A percentile compares a stretch with the other conserved stretches of the same genome.
These are phyloP conservation scores for Ianthella basta DNA, from an alignment of 37 sponge, comb jelly and placozoan species.

Conservation along the genomic window DNA sequence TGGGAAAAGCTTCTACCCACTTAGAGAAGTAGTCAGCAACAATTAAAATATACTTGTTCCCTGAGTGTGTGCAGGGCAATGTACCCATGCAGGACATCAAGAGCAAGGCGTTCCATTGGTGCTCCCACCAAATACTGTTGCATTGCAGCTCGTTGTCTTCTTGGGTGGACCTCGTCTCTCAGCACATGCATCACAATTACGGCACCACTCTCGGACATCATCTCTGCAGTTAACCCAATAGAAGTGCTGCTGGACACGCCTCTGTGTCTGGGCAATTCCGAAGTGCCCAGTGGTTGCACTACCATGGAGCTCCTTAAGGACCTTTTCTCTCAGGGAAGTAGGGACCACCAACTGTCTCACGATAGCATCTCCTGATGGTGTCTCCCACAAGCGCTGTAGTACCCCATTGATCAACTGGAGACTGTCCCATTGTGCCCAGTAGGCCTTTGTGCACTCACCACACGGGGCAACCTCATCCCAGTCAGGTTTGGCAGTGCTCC, in stretches of 20 bases:
- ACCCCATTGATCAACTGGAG: constrained; percentile 7
- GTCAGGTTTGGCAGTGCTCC: neutral
- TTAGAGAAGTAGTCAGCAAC: constrained; percentile 28
- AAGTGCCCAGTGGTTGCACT: constrained; percentile 15
- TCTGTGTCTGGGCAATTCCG: constrained; percentile 8
- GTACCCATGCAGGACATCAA: constrained; percentile 39
- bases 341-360: constrained; percentile 27
- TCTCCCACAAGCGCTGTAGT: constrained; percentile 26
- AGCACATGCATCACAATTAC: constrained; percentile 33
- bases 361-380: neutral
- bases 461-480: neutral
- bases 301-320: constrained; percentile 1
- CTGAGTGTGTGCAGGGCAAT: constrained; percentile 2
- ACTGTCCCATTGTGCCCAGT: too few relatives aligned
- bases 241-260: neutral
- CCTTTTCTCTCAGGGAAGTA: too few relatives aligned
- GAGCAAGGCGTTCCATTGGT: constrained; percentile 46
- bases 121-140: constrained; percentile 1
- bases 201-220: constrained; percentile 25
- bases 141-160: constrained; percentile 23
- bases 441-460: constrained; percentile 14
- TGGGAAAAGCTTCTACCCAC: neutral
- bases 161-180: neutral
- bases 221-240: constrained; percentile 28
- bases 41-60: constrained; percentile 17